These are phyloP conservation scores for Netelia melanura DNA, from an alignment of 2,888 invertebrate genomes.

Conservation along the genomic window DNA sequence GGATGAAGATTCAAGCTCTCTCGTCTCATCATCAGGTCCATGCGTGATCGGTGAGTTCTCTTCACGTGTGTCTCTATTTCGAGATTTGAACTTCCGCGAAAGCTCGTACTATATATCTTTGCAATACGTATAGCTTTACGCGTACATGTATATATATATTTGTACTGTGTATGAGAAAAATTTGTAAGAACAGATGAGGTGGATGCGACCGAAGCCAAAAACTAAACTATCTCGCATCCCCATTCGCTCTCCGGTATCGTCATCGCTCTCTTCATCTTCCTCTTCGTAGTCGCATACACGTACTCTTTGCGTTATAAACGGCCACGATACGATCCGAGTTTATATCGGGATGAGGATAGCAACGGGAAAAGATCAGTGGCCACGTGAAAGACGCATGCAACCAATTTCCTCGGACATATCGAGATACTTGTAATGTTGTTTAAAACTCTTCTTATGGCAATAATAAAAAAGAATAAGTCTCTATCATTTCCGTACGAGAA, in stretches of 20 bases:
- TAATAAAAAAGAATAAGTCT: no score
- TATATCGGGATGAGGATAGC: conserved; percentile 59
- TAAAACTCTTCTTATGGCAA: no score
- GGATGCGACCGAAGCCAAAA: conserved; percentile 44
- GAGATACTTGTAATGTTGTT: neutral
- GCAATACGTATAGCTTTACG: neutral
- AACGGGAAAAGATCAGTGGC: conserved; percentile 50
- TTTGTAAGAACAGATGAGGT: conserved; percentile 34
- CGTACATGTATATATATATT: conserved; percentile 4
- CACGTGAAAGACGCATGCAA: conserved; percentile 64
- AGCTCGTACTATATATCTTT: neutral
- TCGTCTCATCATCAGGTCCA: conserved; percentile 65
- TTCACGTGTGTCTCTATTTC: conserved; percentile 71
- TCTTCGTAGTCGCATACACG: neutral
- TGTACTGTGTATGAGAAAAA: conserved; percentile 26
- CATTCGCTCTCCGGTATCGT: conserved; percentile 7
- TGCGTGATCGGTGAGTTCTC: conserved; percentile 69
- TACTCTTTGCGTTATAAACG: conserved; percentile 42
- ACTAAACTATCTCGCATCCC: conserved; percentile 19
- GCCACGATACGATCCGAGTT: conserved; percentile 53
- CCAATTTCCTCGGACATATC: neutral
- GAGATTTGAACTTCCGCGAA: conserved; percentile 50
- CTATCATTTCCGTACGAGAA: no score
- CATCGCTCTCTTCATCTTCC: conserved; percentile 29
- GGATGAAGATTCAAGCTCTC: conserved; percentile 19